phyloP scores from a whole-genome alignment of 2,797 vertebrate species.

The Clarias pachynema region DNA sequence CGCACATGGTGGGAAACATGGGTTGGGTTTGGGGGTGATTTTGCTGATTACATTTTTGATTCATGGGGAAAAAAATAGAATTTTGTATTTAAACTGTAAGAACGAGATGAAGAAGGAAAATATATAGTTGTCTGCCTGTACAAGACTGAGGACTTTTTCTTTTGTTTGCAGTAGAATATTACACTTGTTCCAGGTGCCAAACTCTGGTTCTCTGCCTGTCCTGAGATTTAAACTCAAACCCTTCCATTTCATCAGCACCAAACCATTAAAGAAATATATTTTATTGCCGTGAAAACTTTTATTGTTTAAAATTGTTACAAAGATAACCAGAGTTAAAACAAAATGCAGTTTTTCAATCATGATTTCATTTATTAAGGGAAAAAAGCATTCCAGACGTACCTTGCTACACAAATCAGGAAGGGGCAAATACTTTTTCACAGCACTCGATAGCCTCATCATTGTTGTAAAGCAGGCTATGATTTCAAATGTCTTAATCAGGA shows the following conservation, averaged over 20 bases:
- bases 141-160: background rate
- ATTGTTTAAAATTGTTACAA: too few relatives aligned
- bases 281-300: too few relatives aligned
- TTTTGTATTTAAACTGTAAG: slow-evolving; percentile 24
- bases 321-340: too few relatives aligned
- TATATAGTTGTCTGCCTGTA: slow-evolving; percentile 23
- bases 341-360: too few relatives aligned
- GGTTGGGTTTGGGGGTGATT: background rate
- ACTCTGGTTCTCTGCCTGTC: background rate
- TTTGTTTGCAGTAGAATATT: background rate
- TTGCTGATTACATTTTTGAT: slow-evolving; percentile 3
- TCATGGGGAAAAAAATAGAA: background rate
- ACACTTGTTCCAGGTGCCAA: background rate
- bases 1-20: background rate
- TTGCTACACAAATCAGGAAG: too few relatives aligned
- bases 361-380: too few relatives aligned
- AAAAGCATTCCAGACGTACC: too few relatives aligned
- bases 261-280: background rate
- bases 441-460: background rate
- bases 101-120: slow-evolving; percentile 11
- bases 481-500: background rate
- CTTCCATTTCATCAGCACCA: background rate
- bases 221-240: background rate
- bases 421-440: too few relatives aligned
- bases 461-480: background rate